Evolutionary conservation across 2,113 vertebrate species (phyloP), one percentile per base, ranked within the genome.

Genomic region (Cacatua alba): DNA sequence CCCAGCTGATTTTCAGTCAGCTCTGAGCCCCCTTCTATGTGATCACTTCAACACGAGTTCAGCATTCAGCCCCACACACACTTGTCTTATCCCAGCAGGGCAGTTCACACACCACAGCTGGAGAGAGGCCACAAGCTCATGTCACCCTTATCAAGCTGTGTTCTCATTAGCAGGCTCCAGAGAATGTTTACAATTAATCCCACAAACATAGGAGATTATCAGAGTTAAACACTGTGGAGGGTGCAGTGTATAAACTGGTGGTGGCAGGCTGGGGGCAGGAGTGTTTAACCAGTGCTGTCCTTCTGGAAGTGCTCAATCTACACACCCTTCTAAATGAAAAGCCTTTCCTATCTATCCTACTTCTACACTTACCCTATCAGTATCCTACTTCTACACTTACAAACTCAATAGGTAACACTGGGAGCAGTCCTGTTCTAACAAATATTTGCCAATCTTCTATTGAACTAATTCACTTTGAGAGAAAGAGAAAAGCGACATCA

Each of bases 271-370:
- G 44, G 49, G n/a, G 14, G 16, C 12, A 52, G 51, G 37, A 48
- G 15, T 0, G 0, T 6, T 13, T 13, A 62, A 3, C 18, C 41
- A 70, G 55, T 2, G 1, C 17, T 82, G 65, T 41, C 64, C 46
- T 60, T 39, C 53, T 60, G 23, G 31, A 74, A 78, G 68, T 4
- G 15, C n/a, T 59, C 37, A 0, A 0, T 57, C 46, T 20, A 33
- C 31, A 19, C n/a, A 49, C 13, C 24, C 49, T 44, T 7, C 31
- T 43, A 51, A 76, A 87, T 4, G 6, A 53, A 76, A 76, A 26
- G 33, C 44, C 23, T 67, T 52, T 59, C 60, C 74, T 59, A n/a
- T 23, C 55, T 57, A 14, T n/a, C 33, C 55, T 57, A n/a, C 31
- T 57, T 21, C 31, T n/a, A 59, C 33, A 33, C 5, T 57, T 33